Conservation (phyloP, 2,888 invertebrate genomes). For the Agrilus biguttatus region DNA sequence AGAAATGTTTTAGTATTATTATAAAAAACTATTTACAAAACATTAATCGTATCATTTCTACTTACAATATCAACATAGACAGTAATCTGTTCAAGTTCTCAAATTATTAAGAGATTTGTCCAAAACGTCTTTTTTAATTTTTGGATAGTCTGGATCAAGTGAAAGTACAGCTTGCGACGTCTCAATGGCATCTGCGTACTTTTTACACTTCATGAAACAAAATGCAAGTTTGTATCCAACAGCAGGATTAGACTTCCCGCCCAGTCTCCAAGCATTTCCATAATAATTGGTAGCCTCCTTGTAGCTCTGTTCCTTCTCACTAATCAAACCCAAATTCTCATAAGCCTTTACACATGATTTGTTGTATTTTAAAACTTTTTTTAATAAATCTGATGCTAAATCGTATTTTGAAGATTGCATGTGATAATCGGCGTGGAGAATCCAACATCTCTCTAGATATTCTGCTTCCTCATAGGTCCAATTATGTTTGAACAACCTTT, state of each 20-base stretch:
- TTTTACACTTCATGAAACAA: constrained; percentile 78
- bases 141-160: constrained; percentile 75
- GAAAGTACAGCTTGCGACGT: constrained; percentile 72
- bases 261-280: constrained; percentile 73
- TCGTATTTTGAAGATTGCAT: constrained; percentile 73
- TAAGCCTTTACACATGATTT: constrained; percentile 83
- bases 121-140: constrained; percentile 82
- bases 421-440: constrained; percentile 83
- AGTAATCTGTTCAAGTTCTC: constrained; percentile 38
- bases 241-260: constrained; percentile 66
- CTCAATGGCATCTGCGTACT: constrained; percentile 82
- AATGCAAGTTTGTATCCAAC: constrained; percentile 89
- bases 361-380: constrained; percentile 64
- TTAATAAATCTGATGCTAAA: constrained; percentile 69
- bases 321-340: constrained; percentile 72
- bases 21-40: too few species aligned
- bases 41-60: not conserved
- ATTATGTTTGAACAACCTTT: constrained; percentile 65
- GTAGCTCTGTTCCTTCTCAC: constrained; percentile 87
- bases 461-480: constrained; percentile 97
- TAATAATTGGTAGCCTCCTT: constrained; percentile 72
- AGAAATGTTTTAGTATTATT: not conserved
- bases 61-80: not conserved
- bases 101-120: constrained; percentile 76
- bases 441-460: constrained; percentile 89